These are phyloP conservation scores for Sebastes schlegelii DNA, from an alignment of 2,113 vertebrate species.

Conservation along the genomic window DNA sequence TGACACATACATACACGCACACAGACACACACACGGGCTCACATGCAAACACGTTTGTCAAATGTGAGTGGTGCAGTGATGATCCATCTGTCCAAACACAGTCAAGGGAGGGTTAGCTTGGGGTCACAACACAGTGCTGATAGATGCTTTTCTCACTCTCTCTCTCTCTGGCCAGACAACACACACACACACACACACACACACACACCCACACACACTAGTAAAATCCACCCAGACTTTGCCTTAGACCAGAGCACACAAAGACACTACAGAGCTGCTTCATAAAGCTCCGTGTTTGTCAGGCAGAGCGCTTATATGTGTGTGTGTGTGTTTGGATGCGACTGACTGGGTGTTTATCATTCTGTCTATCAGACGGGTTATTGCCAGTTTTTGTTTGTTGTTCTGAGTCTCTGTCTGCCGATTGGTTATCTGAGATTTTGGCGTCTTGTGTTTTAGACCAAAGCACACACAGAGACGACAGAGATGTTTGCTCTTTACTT, in stretches of 20 bases:
- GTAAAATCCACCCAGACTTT: slow-evolving; percentile 72
- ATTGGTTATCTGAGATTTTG: slow-evolving; percentile 29
- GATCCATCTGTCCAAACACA: slow-evolving; percentile 81
- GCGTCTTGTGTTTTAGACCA: slow-evolving; percentile 23
- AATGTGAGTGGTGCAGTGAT: slow-evolving; percentile 63
- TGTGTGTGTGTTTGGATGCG: slow-evolving; percentile 27
- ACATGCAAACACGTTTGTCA: slow-evolving; percentile 64
- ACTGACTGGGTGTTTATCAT: slow-evolving; percentile 40
- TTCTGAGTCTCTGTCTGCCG: slow-evolving; percentile 50
- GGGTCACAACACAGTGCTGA: slow-evolving; percentile 70
- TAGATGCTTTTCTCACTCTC: slow-evolving; percentile 42
- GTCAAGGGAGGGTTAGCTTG: slow-evolving; percentile 61
- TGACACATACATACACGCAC: slow-evolving; percentile 14
- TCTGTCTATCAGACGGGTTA: slow-evolving; percentile 37
- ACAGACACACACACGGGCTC: background rate
- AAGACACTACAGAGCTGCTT: slow-evolving; percentile 34
- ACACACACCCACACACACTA: slow-evolving; percentile 19
- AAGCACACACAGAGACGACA: background rate
- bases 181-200: too few species aligned
- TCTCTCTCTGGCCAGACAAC: slow-evolving; percentile 33
- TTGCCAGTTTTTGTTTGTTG: slow-evolving; percentile 57
- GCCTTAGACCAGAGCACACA: slow-evolving; percentile 58
- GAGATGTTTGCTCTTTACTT: slow-evolving; percentile 37
- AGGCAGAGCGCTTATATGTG: slow-evolving; percentile 8
- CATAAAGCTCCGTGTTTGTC: slow-evolving; percentile 35